Percentiles rank a stretch among this genome's conserved stretches.
These are phyloP conservation scores for Latheticus oryzae DNA, from an alignment of 2,888 invertebrate species.

Conservation along the genomic window DNA sequence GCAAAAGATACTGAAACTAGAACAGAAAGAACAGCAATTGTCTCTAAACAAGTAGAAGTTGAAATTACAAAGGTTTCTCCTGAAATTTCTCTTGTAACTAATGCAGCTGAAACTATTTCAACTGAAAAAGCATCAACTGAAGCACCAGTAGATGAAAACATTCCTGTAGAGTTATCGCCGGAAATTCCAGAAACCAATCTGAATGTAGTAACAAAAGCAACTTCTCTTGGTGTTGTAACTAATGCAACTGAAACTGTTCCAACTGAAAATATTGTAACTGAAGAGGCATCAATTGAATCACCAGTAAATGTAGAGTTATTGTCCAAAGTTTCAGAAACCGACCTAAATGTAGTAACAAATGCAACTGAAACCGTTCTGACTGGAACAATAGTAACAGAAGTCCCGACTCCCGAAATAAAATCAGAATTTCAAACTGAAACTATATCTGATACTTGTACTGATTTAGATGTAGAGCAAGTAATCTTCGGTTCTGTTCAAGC, in stretches of 20 bases:
- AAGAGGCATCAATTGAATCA: constrained; percentile 12
- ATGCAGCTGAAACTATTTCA: constrained; percentile 7
- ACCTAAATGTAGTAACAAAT: too few relatives aligned
- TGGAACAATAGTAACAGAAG: constrained; percentile 3
- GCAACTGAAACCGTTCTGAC: not conserved
- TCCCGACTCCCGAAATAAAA: not conserved
- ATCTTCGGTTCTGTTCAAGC: constrained; percentile 75
- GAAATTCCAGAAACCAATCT: constrained; percentile 16
- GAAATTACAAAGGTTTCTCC: not conserved
- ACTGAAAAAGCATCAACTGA: constrained; percentile 7
- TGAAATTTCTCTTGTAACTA: constrained; percentile 11
- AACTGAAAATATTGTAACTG: constrained; percentile 27
- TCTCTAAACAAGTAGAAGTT: not conserved
- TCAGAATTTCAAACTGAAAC: constrained; percentile 6
- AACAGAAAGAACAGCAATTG: constrained; percentile 10
- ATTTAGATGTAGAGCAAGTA: constrained; percentile 66
- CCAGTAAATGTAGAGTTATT: too few relatives aligned
- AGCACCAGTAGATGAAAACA: constrained; percentile 4
- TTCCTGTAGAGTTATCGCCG: not conserved
- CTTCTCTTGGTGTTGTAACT: constrained; percentile 1
- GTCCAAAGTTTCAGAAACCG: too few relatives aligned
- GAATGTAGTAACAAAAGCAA: constrained; percentile 25
- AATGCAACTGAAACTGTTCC: constrained; percentile 12
- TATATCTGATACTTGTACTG: not conserved
- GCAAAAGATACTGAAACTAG: constrained; percentile 21